These are phyloP conservation scores for Crioceris asparagi DNA, from an alignment of 2,888 invertebrate genomes.

Conservation along the genomic window DNA sequence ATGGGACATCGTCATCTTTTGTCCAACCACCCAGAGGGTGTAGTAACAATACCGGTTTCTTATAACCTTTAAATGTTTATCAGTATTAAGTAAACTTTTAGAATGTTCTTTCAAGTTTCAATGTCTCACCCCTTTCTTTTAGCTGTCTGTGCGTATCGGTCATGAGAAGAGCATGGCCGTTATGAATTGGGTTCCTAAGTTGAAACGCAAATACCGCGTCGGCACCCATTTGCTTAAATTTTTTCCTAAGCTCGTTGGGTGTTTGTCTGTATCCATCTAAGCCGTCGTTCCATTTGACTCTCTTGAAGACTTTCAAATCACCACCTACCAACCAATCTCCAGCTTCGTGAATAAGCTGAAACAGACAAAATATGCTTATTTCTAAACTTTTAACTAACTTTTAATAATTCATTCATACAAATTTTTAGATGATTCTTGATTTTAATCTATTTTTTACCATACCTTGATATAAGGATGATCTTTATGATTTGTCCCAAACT, in stretches of 20 bases:
- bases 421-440: too few species aligned
- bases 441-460: too few species aligned
- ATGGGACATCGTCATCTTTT: constrained; percentile 94
- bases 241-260: constrained; percentile 74
- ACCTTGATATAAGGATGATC: constrained; percentile 82
- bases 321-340: constrained; percentile 95
- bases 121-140: constrained; percentile 13
- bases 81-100: neutral
- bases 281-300: constrained; percentile 86
- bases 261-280: constrained; percentile 85
- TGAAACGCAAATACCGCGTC: constrained; percentile 98
- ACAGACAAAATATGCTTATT: too few species aligned
- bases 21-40: constrained; percentile 95
- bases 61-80: constrained; percentile 45
- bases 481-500: constrained; percentile 77
- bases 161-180: constrained; percentile 95
- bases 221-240: constrained; percentile 69
- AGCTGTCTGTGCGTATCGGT: constrained; percentile 77
- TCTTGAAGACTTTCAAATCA: constrained; percentile 75
- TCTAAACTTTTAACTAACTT: constrained; percentile 1
- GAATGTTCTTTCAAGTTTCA: constrained; percentile 29
- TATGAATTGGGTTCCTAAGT: constrained; percentile 90
- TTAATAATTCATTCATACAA: neutral
- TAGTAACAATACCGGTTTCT: constrained; percentile 85
- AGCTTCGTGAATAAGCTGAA: constrained; percentile 67